phyloP scores from a whole-genome alignment of 2,797 vertebrate species.

The Podarcis siculus region DNA sequence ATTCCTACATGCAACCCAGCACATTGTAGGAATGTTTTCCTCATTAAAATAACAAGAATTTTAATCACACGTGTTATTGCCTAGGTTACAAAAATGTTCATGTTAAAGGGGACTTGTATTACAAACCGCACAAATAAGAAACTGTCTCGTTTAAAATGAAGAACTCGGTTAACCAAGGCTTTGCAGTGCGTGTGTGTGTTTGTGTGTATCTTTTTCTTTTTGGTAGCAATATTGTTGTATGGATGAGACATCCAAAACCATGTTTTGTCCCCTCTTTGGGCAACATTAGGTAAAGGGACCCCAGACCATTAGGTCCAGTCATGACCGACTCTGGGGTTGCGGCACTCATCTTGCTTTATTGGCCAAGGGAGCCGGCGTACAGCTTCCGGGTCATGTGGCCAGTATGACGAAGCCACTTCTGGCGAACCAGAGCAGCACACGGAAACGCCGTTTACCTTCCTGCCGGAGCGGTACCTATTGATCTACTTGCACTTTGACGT shows the following conservation, averaged over 20 bases:
- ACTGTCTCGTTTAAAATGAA: not conserved
- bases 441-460: too few species aligned
- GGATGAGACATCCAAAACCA: not conserved
- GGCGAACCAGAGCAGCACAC: too few species aligned
- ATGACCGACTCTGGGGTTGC: too few species aligned
- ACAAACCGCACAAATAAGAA: slow-evolving; percentile 17
- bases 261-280: not conserved
- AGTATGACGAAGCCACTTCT: too few species aligned
- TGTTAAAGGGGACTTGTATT: not conserved
- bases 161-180: slow-evolving; percentile 5
- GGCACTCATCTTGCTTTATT: too few species aligned
- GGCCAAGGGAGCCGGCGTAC: too few species aligned
- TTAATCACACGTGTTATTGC: slow-evolving; percentile 66
- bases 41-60: slow-evolving; percentile 74
- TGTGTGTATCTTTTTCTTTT: not conserved
- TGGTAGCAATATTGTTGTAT: not conserved
- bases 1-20: slow-evolving; percentile 65
- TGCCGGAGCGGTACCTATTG: too few species aligned
- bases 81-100: slow-evolving; percentile 46
- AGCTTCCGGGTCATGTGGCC: too few species aligned
- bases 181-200: too few species aligned
- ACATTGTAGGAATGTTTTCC: slow-evolving; percentile 68
- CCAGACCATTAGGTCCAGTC: too few species aligned
- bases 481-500: too few species aligned
- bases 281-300: not conserved